Base-by-base conservation (phyloP, 1,140 invertebrate genomes). In the Brachionus rubens region DNA sequence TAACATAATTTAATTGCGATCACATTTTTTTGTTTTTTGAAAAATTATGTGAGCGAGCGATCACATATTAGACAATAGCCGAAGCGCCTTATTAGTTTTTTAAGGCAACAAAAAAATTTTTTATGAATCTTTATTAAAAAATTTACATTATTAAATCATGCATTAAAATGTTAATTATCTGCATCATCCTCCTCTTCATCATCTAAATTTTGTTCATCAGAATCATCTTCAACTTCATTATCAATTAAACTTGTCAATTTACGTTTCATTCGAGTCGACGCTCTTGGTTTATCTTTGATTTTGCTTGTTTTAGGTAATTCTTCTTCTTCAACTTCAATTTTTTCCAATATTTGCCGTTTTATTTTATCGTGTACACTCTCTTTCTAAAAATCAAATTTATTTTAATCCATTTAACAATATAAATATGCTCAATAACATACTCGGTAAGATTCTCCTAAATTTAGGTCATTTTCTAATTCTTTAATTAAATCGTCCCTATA, bases 321-420 rank as follows among this genome's bases (percentile, higher is more conserved):
- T 0, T 65, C 36, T 5, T 26, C 24, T 0, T 65, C 36, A 2
- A 2, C 2, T 14, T 46, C 43, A 16, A 14, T 43, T 21, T 65
- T 41, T 16, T 65, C 59, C 21, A 41, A 21, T 1, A 41, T 43
- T 21, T 65, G 7, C 43, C 59, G 21, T 24, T 43, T 65, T 9
- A 65, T 65, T 65, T 65, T 65, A 24, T 65, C 59, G 43, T 0
- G 30, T 10, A 65, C 59, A 24, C 36, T 65, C 26, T 65, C 59
- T 36, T 24, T 65, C 59, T 65, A 2, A 43, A 41, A 46, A 65
- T n/a, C n/a, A 43, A 24, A 10, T 41, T 24, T 10, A 26, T 28
- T 24, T 5, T 5, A 36, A 36, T 36, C 1, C 0, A 43, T 24
- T 3, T 12, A 9, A 40, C 9, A 10, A 14, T 5, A 40, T 1